Conservation (phyloP, 1,140 invertebrate species). For the Drosophila kohkoa region DNA sequence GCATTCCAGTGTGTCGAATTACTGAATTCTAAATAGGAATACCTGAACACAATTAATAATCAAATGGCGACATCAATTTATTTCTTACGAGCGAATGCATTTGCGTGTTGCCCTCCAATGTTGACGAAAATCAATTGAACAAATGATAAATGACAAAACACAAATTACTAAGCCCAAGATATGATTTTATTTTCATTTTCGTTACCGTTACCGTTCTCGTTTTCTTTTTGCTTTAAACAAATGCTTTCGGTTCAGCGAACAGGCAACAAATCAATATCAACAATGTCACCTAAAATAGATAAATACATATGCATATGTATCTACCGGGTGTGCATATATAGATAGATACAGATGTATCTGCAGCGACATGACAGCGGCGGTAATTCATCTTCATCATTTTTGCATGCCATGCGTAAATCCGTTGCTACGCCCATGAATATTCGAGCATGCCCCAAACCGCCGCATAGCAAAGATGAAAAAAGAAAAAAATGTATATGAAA, state of each 20-base stretch:
- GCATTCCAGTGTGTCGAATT: background rate
- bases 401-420: slow-evolving; percentile 76
- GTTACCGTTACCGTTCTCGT: background rate
- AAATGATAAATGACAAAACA: slow-evolving; percentile 70
- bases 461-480: slow-evolving; percentile 18
- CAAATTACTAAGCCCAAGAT: slow-evolving; percentile 44
- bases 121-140: slow-evolving; percentile 59
- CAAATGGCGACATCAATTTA: slow-evolving; percentile 59
- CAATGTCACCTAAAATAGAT: slow-evolving; percentile 56
- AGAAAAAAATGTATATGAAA: slow-evolving; percentile 52
- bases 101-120: slow-evolving; percentile 14
- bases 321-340: slow-evolving; percentile 12
- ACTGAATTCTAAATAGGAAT: background rate
- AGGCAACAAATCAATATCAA: slow-evolving; percentile 70
- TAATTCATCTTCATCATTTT: slow-evolving; percentile 82
- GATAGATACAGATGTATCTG: slow-evolving; percentile 30
- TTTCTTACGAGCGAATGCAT: slow-evolving; percentile 68
- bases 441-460: slow-evolving; percentile 34
- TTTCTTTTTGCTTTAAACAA: slow-evolving; percentile 56
- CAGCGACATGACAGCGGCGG: slow-evolving; percentile 44
- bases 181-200: slow-evolving; percentile 37
- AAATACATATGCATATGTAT: slow-evolving; percentile 55
- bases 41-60: slow-evolving; percentile 46
- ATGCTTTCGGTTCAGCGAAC: slow-evolving; percentile 47
- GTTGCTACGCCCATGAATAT: slow-evolving; percentile 57